phyloP scores from a whole-genome alignment of 2,797 vertebrate genomes.

The Graptemys geographica region DNA sequence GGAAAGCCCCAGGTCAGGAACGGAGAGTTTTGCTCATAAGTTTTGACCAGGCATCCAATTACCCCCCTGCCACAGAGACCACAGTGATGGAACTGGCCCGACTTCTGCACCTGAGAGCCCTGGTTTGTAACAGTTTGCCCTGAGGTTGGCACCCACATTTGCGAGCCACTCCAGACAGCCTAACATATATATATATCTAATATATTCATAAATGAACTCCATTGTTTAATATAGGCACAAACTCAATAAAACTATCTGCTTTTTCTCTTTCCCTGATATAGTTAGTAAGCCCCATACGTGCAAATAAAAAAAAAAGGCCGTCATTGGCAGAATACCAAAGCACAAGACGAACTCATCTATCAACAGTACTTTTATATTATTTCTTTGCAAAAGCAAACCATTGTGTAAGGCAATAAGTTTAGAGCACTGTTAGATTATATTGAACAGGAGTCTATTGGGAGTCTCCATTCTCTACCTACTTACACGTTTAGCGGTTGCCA shows the following conservation, averaged over 20 bases:
- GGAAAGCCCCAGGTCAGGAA: background rate
- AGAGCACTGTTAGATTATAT: background rate
- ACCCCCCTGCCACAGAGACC: background rate
- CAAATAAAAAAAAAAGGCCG: background rate
- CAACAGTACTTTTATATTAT: background rate
- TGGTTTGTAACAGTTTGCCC: background rate
- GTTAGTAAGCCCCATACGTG: background rate
- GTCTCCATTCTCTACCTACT: slow-evolving; percentile 80
- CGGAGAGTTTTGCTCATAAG: background rate
- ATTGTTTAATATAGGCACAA: background rate
- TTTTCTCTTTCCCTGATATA: background rate
- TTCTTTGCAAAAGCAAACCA: background rate
- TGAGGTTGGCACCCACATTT: background rate
- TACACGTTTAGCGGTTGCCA: slow-evolving; percentile 98
- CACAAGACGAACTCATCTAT: background rate
- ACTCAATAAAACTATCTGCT: background rate
- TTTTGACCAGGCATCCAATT: background rate
- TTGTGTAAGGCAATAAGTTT: background rate
- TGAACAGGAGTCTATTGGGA: background rate
- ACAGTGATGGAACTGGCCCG: background rate
- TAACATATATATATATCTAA: background rate
- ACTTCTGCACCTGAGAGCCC: background rate
- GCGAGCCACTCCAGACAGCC: background rate
- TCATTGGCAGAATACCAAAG: background rate
- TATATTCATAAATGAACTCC: background rate